Evolutionary conservation across 2,797 vertebrate genomes (phyloP), one percentile per base, ranked within the genome.

Genomic region (Amblyopsis hoosieri): DNA sequence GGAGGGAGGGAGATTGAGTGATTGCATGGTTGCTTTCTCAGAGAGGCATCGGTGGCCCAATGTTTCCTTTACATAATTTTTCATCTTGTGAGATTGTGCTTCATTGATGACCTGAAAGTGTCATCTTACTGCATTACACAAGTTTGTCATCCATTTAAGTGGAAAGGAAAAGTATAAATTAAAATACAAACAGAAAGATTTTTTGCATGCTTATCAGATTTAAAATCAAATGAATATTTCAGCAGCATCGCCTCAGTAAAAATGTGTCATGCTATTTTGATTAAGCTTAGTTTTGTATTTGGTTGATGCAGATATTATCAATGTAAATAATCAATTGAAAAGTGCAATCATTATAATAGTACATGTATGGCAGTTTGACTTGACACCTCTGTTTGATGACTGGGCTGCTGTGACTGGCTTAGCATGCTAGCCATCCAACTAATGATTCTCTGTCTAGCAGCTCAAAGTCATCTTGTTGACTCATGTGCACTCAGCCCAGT

Each of bases 91-190:
- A 42, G 37, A 42, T 10, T 57, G 59, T 75, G 66, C 45, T 60
- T 85, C 64, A 81, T 66, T 69, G 62, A 81, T 75, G 80, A 64
- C 76, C 85, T 76, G 80, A 69, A 90, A 75, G 72, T 86, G 87
- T 90, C 85, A 75, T 72, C 76, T 74, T 71, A n/a, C 64, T 62
- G 45, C 64, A 49, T 62, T 50, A 56, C 48, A 49, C 56, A 60
- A 80, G 80, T 85, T 83, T 78, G 67, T 89, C 76, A 79, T 80
- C 51, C 58, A 46, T 71, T 83, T 69, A 29, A 29, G 49, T 23
- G 6, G 46, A 51, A 46, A 47, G 57, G 65, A 62, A 81, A 33
- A 46, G 62, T 19, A 54, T 51, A 73, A 51, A 73, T 76, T 48
- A 47, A 73, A 84, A 79, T 74, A 62, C 67, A 76, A 69, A 62